Conservation (phyloP, 2,113 vertebrate genomes). For the Dipodomys ordii region DNA sequence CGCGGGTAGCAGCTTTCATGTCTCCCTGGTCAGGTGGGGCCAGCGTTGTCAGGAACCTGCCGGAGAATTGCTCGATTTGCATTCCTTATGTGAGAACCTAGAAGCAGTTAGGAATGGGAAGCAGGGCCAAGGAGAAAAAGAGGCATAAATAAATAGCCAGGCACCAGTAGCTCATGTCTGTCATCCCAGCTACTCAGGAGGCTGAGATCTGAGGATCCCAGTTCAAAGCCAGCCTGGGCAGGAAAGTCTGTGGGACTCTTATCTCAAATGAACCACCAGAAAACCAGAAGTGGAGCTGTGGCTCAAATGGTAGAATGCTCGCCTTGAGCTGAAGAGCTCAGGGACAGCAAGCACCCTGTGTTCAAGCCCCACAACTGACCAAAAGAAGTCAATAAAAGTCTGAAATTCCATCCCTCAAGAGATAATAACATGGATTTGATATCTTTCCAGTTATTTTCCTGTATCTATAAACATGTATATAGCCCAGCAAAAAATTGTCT, state of each 20-base stretch:
- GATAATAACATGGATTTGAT: constrained; percentile 1
- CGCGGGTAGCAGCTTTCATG: background rate
- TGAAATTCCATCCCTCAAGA: background rate
- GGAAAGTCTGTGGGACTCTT: too few species aligned
- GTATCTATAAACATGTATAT: background rate
- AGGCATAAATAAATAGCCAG: too few species aligned
- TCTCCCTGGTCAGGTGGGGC: background rate
- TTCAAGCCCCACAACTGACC: too few species aligned
- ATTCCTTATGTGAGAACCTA: constrained; percentile 5
- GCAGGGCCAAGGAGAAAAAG: background rate
- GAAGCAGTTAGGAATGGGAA: background rate
- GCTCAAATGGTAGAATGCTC: too few species aligned
- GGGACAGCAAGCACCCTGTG: too few species aligned
- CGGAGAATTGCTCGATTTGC: background rate
- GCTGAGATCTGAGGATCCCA: too few species aligned
- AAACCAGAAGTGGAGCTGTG: too few species aligned
- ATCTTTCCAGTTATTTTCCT: background rate
- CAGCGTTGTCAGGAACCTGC: background rate
- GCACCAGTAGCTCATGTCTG: too few species aligned
- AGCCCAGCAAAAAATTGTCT: too few species aligned
- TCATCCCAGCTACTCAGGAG: too few species aligned
- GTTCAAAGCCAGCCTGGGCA: too few species aligned
- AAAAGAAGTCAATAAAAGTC: background rate
- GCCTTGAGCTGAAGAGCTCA: background rate
- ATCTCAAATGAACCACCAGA: too few species aligned